phyloP scores from a whole-genome alignment of 1,140 invertebrate species.

The Heterodera carotae region DNA sequence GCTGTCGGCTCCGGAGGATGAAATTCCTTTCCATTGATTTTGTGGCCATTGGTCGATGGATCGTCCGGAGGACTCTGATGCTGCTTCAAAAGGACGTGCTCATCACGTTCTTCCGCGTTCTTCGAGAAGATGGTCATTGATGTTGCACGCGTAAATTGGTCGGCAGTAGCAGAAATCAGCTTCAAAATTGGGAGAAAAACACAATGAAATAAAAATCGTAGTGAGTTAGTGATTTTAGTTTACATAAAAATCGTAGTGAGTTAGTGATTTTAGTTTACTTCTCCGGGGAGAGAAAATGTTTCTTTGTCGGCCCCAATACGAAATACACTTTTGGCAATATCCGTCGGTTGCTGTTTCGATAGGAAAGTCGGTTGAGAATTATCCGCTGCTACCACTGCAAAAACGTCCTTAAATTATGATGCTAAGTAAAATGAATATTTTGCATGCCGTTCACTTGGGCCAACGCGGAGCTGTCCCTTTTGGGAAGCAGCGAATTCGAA shows the following conservation, averaged over 20 bases:
- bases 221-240: too few species aligned
- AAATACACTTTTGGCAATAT: too few species aligned
- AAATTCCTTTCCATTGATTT: conserved; percentile 1
- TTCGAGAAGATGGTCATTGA: conserved; percentile 1
- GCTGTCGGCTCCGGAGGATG: conserved; percentile 20
- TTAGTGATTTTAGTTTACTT: too few species aligned
- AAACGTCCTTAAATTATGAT: conserved; percentile 9
- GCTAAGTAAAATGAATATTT: too few species aligned
- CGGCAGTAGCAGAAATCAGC: background rate
- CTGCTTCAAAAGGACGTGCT: conserved; percentile 5
- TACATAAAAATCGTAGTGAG: too few species aligned
- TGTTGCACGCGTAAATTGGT: background rate
- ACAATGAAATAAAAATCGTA: background rate
- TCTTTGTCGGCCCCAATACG: background rate
- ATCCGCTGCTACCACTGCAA: conserved; percentile 6
- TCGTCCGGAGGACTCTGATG: conserved; percentile 27
- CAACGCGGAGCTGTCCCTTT: conserved; percentile 29
- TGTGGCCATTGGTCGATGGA: conserved; percentile 19
- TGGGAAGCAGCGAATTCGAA: conserved; percentile 19
- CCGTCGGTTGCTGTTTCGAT: background rate
- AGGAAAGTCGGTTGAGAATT: background rate
- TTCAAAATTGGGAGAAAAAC: background rate
- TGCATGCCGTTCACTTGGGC: conserved; percentile 13
- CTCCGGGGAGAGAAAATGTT: background rate
- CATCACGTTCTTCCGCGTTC: background rate